phyloP scores from a whole-genome alignment of 1,140 invertebrate species.

The Apis dorsata region DNA sequence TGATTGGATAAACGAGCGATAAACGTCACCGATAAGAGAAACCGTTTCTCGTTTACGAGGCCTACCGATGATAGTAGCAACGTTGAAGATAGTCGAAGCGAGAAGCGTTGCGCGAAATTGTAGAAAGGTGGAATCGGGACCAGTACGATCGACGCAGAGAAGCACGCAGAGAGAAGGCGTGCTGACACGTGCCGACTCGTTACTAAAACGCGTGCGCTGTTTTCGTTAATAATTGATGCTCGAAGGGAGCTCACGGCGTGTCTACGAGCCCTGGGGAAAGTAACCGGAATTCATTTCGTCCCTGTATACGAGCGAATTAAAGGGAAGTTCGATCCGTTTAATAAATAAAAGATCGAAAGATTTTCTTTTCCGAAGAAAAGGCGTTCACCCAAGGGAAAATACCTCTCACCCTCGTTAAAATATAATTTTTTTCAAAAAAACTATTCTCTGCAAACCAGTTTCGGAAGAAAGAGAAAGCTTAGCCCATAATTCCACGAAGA shows the following conservation, averaged over 20 bases:
- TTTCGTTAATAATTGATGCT: slow-evolving; percentile 49
- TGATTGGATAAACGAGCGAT: slow-evolving; percentile 4
- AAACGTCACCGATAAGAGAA: slow-evolving; percentile 7
- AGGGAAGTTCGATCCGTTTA: not conserved
- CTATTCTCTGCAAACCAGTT: not conserved
- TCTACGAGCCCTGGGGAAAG: not conserved
- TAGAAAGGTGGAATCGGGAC: not conserved
- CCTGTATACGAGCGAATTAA: not conserved
- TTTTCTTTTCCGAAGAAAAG: not conserved
- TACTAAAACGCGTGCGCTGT: slow-evolving; percentile 48
- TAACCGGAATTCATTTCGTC: not conserved
- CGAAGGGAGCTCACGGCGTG: not conserved
- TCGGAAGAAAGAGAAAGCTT: slow-evolving; percentile 7
- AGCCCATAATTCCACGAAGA: not conserved
- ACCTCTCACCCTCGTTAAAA: not conserved
- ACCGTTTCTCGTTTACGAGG: not conserved
- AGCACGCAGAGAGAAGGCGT: not conserved
- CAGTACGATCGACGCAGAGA: slow-evolving; percentile 7
- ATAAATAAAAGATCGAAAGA: not conserved
- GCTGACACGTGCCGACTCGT: slow-evolving; percentile 33
- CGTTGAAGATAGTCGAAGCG: not conserved
- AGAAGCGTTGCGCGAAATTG: not conserved
- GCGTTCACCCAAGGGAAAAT: not conserved
- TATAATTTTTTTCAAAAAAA: not conserved
- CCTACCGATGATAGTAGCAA: too few relatives aligned